Percentiles rank a stretch among this genome's conserved stretches.
Evolutionary conservation across 2,113 vertebrate genomes (phyloP).

Genomic region (Silurus asotus): DNA sequence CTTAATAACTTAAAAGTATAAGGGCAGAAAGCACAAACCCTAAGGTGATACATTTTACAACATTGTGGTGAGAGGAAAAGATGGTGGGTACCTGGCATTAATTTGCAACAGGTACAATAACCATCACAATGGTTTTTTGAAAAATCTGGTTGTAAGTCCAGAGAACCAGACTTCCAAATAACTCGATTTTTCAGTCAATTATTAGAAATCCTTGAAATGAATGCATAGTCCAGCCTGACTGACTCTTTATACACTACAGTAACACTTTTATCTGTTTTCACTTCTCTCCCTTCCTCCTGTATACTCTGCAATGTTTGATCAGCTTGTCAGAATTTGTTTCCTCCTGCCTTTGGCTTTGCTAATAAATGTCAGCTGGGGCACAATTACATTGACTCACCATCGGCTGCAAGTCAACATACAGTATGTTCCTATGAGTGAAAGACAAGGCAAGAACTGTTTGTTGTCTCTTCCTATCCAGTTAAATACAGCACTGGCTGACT

Average conservation of each 20-base stretch:
- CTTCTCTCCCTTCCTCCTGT: not conserved
- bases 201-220: not conserved
- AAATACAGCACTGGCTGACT: not conserved
- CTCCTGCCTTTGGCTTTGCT: not conserved
- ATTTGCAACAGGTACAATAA: not conserved
- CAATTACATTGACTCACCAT: constrained; percentile 64
- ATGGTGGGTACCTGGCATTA: not conserved
- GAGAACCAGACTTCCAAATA: not conserved
- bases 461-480: constrained; percentile 2
- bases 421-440: constrained; percentile 49
- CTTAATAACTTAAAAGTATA: not conserved
- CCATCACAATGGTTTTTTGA: not conserved
- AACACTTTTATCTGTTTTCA: not conserved
- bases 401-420: constrained; percentile 59
- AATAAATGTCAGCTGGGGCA: constrained; percentile 47
- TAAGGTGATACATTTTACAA: not conserved
- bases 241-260: not conserved
- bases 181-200: not conserved
- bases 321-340: constrained; percentile 4
- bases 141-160: not conserved
- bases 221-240: not conserved
- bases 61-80: not conserved
- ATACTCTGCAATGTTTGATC: not conserved
- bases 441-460: not conserved
- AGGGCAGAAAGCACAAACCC: not conserved